phyloP scores from a whole-genome alignment of 2,888 invertebrate genomes.

The Hirtodrosophila histrioides region DNA sequence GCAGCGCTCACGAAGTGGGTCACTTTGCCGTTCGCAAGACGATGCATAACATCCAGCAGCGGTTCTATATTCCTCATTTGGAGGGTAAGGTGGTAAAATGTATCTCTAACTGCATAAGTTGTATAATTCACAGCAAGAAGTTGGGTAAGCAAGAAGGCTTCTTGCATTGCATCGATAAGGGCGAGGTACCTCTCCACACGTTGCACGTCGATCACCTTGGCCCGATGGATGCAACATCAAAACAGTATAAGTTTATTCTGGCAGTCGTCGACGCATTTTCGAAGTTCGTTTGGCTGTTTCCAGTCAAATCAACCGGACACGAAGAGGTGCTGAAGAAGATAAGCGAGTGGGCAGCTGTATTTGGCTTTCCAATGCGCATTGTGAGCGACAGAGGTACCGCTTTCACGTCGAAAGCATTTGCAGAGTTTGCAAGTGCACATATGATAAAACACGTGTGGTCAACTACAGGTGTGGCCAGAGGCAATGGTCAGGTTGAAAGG shows the following conservation, averaged over 20 bases:
- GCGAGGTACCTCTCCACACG: constrained; percentile 57
- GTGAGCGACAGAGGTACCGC: constrained; percentile 14
- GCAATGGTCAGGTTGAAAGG: constrained; percentile 7
- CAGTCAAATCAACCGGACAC: too few relatives aligned
- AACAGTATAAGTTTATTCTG: constrained; percentile 25
- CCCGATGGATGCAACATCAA: constrained; percentile 11
- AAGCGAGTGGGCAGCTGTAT: constrained; percentile 4
- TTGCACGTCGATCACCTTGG: constrained; percentile 29
- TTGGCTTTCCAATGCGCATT: constrained; percentile 10
- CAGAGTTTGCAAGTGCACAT: neutral
- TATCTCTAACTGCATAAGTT: constrained; percentile 14
- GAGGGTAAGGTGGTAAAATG: neutral
- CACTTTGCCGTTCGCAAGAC: neutral
- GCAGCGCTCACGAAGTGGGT: neutral
- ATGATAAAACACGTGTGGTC: constrained; percentile 10
- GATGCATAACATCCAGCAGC: constrained; percentile 2
- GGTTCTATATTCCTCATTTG: neutral
- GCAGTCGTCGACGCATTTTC: constrained; percentile 22
- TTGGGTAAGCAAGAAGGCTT: constrained; percentile 75
- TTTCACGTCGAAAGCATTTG: constrained; percentile 5
- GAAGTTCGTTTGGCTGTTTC: constrained; percentile 6
- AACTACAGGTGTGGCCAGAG: constrained; percentile 19
- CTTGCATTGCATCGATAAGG: constrained; percentile 69
- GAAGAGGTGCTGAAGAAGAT: constrained; percentile 17
- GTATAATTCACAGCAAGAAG: constrained; percentile 43